A percentile compares a stretch with the other conserved stretches of the same genome.
These are phyloP conservation scores for Pelochelys cantorii DNA, from an alignment of 2,797 vertebrate species.

Conservation along the genomic window DNA sequence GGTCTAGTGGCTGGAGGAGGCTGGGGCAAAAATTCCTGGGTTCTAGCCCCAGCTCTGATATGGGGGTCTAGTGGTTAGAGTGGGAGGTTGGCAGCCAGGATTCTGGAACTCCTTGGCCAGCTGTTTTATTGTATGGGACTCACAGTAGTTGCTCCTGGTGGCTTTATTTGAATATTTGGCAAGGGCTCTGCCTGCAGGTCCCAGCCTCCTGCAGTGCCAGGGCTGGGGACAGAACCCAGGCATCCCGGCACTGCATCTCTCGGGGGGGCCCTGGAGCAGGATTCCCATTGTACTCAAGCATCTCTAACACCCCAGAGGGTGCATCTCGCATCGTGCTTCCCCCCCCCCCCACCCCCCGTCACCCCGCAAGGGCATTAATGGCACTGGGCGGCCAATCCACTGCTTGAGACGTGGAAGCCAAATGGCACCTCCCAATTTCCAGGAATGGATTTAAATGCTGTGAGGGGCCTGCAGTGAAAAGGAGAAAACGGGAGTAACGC, in stretches of 20 bases:
- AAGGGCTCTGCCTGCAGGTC: background rate
- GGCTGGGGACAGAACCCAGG: background rate
- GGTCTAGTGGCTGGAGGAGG: too few relatives aligned
- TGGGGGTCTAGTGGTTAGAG: background rate
- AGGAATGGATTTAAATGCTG: background rate
- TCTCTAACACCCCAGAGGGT: background rate
- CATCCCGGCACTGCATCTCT: background rate
- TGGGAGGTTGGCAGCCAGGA: background rate
- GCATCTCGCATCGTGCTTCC: background rate
- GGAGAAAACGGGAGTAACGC: background rate
- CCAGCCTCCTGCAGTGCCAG: background rate
- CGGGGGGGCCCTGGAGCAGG: too few relatives aligned
- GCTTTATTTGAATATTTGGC: too few relatives aligned
- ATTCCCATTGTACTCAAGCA: background rate
- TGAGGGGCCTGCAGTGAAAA: background rate
- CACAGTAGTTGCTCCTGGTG: background rate
- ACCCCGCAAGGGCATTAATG: background rate
- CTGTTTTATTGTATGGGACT: background rate
- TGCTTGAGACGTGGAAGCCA: background rate
- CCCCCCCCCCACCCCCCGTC: too few relatives aligned
- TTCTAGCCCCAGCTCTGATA: too few relatives aligned
- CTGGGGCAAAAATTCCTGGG: too few relatives aligned
- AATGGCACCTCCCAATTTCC: background rate
- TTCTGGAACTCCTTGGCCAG: too few relatives aligned
- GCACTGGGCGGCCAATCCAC: background rate